Evolutionary conservation across 2,113 vertebrate genomes (phyloP).

Genomic region (Sigmodon hispidus): DNA sequence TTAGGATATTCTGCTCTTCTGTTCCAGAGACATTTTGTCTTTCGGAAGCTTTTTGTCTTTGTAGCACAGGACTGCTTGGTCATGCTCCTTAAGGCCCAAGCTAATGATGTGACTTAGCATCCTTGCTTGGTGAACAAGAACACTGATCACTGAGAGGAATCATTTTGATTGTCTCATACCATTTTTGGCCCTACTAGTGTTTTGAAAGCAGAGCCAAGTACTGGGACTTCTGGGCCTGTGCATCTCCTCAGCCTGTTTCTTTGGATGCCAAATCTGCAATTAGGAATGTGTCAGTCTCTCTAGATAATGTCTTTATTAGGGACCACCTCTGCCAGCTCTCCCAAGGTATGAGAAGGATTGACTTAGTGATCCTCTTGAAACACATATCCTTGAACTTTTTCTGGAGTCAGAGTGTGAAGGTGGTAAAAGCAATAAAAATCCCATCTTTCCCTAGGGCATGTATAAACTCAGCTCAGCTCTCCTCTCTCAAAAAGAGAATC

Average conservation of each 20-base stretch:
- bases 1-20: background rate
- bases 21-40: constrained; percentile 27
- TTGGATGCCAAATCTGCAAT: constrained; percentile 4
- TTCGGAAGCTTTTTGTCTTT: constrained; percentile 32
- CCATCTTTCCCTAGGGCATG: background rate
- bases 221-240: constrained; percentile 24
- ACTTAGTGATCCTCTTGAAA: constrained; percentile 37
- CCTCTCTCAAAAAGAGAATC: background rate
- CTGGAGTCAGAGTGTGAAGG: constrained; percentile 8
- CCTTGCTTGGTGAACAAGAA: background rate
- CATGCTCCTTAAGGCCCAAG: background rate
- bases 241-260: background rate
- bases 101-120: background rate
- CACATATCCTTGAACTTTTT: background rate
- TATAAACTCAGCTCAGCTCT: background rate
- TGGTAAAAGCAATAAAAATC: constrained; percentile 1
- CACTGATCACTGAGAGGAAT: background rate
- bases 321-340: background rate
- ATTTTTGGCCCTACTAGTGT: constrained; percentile 27
- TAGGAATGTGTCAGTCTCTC: background rate
- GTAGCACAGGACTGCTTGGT: constrained; percentile 1
- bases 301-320: constrained; percentile 20
- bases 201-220: constrained; percentile 37
- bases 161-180: background rate
- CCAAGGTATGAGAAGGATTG: background rate